Percentiles rank a stretch among this genome's conserved stretches.
Conservation (phyloP, 1,140 invertebrate genomes). For the Samia ricini region DNA sequence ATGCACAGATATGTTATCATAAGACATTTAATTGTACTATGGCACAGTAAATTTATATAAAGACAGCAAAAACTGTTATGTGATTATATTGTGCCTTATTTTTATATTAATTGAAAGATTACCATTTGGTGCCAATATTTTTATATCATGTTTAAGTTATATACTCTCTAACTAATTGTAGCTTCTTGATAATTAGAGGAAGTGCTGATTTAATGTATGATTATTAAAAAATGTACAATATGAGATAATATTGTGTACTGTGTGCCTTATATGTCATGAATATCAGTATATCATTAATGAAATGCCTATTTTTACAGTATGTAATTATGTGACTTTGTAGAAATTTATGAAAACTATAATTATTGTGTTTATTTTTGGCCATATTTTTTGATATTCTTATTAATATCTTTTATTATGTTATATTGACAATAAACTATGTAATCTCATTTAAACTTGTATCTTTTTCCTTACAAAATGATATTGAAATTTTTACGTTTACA, state of each 20-base stretch:
- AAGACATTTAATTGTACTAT: constrained; percentile 31
- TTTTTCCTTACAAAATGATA: neutral
- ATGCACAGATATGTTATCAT: constrained; percentile 32
- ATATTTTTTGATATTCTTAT: constrained; percentile 35
- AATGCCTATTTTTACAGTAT: neutral
- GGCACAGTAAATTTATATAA: neutral
- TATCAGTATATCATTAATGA: neutral
- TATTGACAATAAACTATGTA: constrained; percentile 35
- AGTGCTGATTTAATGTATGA: neutral
- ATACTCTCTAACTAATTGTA: neutral
- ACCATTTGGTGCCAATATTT: constrained; percentile 65
- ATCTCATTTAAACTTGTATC: constrained; percentile 16
- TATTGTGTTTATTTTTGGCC: constrained; percentile 30
- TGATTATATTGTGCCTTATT: constrained; percentile 22
- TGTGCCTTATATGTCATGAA: neutral
- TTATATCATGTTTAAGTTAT: constrained; percentile 16
- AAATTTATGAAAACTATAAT: constrained; percentile 23
- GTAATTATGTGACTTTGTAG: neutral
- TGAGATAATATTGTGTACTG: neutral
- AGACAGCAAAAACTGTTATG: neutral
- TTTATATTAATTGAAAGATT: constrained; percentile 22
- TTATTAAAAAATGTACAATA: neutral
- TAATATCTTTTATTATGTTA: constrained; percentile 22
- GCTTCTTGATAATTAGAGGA: neutral
- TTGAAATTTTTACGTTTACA: too few species aligned